Evolutionary conservation across 2,888 invertebrate genomes (phyloP).

Genomic region (Perithous albicinctus): DNA sequence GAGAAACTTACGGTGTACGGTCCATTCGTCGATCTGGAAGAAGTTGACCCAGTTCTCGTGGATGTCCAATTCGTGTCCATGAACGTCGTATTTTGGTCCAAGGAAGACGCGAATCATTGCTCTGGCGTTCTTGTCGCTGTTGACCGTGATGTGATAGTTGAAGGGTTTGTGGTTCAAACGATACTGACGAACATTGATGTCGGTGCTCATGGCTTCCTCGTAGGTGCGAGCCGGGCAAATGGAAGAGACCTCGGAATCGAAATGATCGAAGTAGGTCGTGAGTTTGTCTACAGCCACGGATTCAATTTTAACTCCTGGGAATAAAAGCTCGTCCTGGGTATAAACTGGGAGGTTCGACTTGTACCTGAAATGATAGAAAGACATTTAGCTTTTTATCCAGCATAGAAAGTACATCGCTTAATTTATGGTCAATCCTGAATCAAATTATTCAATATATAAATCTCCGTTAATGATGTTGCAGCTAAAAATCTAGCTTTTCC

Average conservation of each 20-base stretch:
- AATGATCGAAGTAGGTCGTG: constrained; percentile 89
- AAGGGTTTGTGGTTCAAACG: constrained; percentile 90
- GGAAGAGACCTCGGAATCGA: constrained; percentile 87
- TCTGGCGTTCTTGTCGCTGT: constrained; percentile 86
- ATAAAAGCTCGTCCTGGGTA: constrained; percentile 86
- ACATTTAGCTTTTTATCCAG: neutral
- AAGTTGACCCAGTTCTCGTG: constrained; percentile 88
- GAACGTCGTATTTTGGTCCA: constrained; percentile 89
- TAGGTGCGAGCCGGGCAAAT: constrained; percentile 81
- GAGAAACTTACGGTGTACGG: constrained; percentile 72
- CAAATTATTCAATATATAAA: too few species aligned
- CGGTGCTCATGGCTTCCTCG: constrained; percentile 85
- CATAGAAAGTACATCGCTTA: neutral
- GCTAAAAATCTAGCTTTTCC: too few species aligned
- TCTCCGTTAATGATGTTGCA: too few species aligned
- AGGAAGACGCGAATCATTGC: constrained; percentile 88
- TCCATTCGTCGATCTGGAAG: constrained; percentile 86
- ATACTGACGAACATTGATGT: constrained; percentile 88
- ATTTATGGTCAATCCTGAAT: neutral
- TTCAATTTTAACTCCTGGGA: constrained; percentile 87
- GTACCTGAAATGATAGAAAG: constrained; percentile 82
- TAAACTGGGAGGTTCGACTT: constrained; percentile 86
- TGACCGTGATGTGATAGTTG: constrained; percentile 87
- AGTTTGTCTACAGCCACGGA: constrained; percentile 89
- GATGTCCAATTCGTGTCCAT: constrained; percentile 86